phyloP scores from a whole-genome alignment of 1,140 invertebrate genomes.

The Hyphantria cunea region DNA sequence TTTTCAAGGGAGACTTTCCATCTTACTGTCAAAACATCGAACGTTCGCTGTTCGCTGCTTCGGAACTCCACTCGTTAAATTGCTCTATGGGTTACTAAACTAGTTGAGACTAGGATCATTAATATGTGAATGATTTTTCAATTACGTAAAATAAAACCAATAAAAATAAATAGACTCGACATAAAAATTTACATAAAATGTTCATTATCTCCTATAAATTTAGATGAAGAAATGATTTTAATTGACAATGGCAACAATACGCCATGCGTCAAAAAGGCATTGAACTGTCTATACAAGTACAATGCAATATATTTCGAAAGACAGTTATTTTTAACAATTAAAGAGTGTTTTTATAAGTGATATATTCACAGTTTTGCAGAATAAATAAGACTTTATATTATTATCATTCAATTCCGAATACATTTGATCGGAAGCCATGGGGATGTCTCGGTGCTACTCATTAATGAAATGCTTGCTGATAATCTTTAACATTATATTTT shows the following conservation, averaged over 20 bases:
- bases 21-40: conserved; percentile 61
- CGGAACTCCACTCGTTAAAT: conserved; percentile 8
- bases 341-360: not conserved
- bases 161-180: no score
- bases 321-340: no score
- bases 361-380: not conserved
- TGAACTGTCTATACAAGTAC: no score
- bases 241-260: not conserved
- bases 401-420: not conserved
- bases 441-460: conserved; percentile 69
- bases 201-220: no score
- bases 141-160: no score
- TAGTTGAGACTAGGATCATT: no score
- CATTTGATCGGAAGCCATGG: conserved; percentile 46
- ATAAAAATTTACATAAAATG: no score
- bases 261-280: conserved; percentile 7
- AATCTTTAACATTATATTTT: conserved; percentile 66
- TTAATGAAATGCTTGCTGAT: conserved; percentile 74
- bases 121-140: no score
- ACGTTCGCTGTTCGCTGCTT: conserved; percentile 47
- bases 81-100: conserved; percentile 37
- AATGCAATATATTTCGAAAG: no score
- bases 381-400: no score
- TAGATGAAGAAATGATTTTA: no score
- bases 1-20: conserved; percentile 70